A percentile compares a stretch with the other conserved stretches of the same genome.
phyloP scores from a whole-genome alignment of 2,888 invertebrate genomes.

The Cabera pusaria region DNA sequence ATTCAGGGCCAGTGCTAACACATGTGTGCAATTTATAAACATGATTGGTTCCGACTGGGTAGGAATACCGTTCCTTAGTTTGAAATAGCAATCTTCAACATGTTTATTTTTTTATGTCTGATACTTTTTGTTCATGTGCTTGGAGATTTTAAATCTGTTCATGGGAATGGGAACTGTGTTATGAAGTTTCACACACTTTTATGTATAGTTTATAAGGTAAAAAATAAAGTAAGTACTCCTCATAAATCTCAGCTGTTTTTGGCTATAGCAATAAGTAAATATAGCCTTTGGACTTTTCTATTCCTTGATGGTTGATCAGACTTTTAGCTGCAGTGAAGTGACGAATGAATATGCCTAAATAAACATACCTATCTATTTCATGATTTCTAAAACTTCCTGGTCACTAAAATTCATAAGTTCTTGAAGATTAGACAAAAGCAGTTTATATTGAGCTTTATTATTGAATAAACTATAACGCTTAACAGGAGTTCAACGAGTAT shows the following conservation, averaged over 20 bases:
- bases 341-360: too few relatives aligned
- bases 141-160: slow-evolving; percentile 22
- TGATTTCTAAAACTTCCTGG: not conserved
- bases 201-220: too few relatives aligned
- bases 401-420: not conserved
- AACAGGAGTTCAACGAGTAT: not conserved
- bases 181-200: too few relatives aligned
- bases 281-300: too few relatives aligned
- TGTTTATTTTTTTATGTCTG: slow-evolving; percentile 49
- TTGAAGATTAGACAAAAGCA: not conserved
- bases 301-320: too few relatives aligned
- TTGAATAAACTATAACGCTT: too few relatives aligned
- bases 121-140: slow-evolving; percentile 3
- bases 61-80: slow-evolving; percentile 34
- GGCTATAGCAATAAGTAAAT: too few relatives aligned
- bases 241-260: too few relatives aligned
- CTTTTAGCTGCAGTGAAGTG: too few relatives aligned
- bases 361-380: not conserved
- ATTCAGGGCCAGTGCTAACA: slow-evolving; percentile 52
- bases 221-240: too few relatives aligned
- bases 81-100: slow-evolving; percentile 47
- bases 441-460: slow-evolving; percentile 2
- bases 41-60: slow-evolving; percentile 36
- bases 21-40: slow-evolving; percentile 53
- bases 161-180: too few relatives aligned